Base-by-base conservation (phyloP, 2,797 vertebrate genomes). In the Pseudochromis fuscus region DNA sequence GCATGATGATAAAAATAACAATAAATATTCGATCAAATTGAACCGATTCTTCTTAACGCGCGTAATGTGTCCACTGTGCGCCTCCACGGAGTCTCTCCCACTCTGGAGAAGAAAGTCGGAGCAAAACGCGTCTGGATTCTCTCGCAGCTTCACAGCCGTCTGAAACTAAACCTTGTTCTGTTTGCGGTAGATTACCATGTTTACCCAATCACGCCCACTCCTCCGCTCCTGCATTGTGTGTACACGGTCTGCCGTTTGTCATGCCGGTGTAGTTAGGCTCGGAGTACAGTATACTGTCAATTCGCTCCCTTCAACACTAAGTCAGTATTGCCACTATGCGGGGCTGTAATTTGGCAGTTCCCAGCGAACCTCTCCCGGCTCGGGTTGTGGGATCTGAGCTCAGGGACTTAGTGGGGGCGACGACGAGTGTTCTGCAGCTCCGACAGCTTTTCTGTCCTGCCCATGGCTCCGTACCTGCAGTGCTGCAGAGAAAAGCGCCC, bases 381-480 rank as follows among this genome's bases (percentile, higher is more conserved):
- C 66, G 55, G 75, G 52, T 69, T 58, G 72, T 25, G 65, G 77
- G 58, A 51, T 80, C 70, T 65, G 68, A 63, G 78, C 74, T 75
- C 55, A n/a, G 81, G 80, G 78, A 58, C 58, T 82, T 61, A 40
- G 42, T 66, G 75, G 80, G n/a, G 75, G 82, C 63, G 80, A 67
- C 67, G 79, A 60, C 13, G 82, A 73, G 81, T 12, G 84, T 19
- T 91, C 86, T 88, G 90, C 90, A 77, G 83, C 87, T 88, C 88
- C 84, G 67, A 59, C 84, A 81, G 85, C 82, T 72, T 86, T 75
- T 91, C 89, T 90, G 93, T 94, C 92, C 94, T 93, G 93, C 92
- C 91, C 89, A 89, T 93, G 93, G 90, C 93, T 94, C 92, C 91
- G 89, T 94, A 95, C 93, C 95, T 95, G 95, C 95, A 96, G 90